Evolutionary conservation across 1,140 invertebrate genomes (phyloP).

Genomic region (Drosophila mayri): DNA sequence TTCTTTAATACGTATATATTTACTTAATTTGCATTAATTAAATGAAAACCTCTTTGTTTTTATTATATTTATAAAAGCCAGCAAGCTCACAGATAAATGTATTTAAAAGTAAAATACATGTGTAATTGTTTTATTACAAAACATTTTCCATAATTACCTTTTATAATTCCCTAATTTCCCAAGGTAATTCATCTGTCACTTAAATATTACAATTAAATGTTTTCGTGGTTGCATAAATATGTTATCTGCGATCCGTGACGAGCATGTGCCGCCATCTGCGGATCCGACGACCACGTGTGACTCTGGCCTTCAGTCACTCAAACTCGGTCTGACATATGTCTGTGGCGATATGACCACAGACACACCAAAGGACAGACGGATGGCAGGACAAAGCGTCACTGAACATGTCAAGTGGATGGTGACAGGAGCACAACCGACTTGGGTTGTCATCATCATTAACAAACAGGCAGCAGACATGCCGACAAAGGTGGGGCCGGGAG

Average conservation of each 20-base stretch:
- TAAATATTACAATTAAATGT: slow-evolving; percentile 21
- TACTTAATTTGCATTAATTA: background rate
- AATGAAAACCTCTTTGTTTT: too few relatives aligned
- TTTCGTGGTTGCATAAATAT: slow-evolving; percentile 8
- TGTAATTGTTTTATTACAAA: background rate
- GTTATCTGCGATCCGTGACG: slow-evolving; percentile 22
- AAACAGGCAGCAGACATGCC: slow-evolving; percentile 22
- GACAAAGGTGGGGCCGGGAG: slow-evolving; percentile 31
- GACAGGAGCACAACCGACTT: slow-evolving; percentile 48
- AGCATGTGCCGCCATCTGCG: slow-evolving; percentile 10
- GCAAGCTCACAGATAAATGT: too few relatives aligned
- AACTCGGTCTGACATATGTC: slow-evolving; percentile 42
- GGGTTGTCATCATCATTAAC: slow-evolving; percentile 48
- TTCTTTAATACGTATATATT: background rate
- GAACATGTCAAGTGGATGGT: slow-evolving; percentile 45
- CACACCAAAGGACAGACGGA: slow-evolving; percentile 27
- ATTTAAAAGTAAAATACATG: too few relatives aligned
- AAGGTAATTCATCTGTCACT: background rate
- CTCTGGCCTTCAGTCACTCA: slow-evolving; percentile 26
- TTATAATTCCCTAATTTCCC: background rate
- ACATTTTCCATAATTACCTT: too few relatives aligned
- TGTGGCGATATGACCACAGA: slow-evolving; percentile 37
- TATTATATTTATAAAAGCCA: too few relatives aligned
- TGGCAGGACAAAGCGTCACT: slow-evolving; percentile 33
- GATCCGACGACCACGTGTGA: slow-evolving; percentile 23